phyloP scores from a whole-genome alignment of 2,888 invertebrate genomes.

The Orchestes rusci region DNA sequence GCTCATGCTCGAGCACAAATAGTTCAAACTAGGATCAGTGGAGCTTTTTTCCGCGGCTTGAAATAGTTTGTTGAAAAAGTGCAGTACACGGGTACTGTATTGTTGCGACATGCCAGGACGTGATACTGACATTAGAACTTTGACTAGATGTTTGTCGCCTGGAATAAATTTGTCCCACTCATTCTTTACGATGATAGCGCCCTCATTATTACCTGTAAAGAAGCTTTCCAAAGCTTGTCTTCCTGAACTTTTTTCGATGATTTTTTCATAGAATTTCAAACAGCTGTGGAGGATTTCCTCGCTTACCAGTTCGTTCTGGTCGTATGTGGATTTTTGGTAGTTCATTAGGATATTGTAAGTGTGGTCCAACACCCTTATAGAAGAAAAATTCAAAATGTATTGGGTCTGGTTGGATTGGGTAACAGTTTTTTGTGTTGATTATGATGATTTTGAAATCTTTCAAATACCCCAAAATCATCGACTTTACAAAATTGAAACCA shows the following conservation, averaged over 20 bases:
- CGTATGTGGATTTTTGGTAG: slow-evolving; percentile 44
- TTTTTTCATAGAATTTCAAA: slow-evolving; percentile 78
- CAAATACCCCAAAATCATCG: too few species aligned
- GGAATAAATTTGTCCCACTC: slow-evolving; percentile 7
- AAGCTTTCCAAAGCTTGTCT: slow-evolving; percentile 76
- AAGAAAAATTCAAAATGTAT: not conserved
- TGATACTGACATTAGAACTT: slow-evolving; percentile 73
- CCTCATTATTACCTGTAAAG: slow-evolving; percentile 51
- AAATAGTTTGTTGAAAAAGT: slow-evolving; percentile 70
- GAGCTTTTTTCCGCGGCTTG: slow-evolving; percentile 56
- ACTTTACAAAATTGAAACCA: too few species aligned
- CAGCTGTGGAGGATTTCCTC: slow-evolving; percentile 59
- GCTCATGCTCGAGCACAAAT: slow-evolving; percentile 59
- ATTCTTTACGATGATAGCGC: too few species aligned
- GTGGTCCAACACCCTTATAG: slow-evolving; percentile 51
- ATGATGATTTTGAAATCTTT: too few species aligned
- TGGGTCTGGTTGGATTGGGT: too few species aligned
- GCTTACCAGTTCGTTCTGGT: slow-evolving; percentile 42
- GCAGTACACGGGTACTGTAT: slow-evolving; percentile 73
- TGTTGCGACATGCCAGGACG: slow-evolving; percentile 61
- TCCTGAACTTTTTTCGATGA: slow-evolving; percentile 75
- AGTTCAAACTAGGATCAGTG: slow-evolving; percentile 56
- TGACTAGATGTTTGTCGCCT: slow-evolving; percentile 63
- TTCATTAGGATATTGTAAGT: slow-evolving; percentile 62
- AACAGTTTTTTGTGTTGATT: too few species aligned